phyloP scores from a whole-genome alignment of 2,113 vertebrate species.

The Corythornis cristatus region DNA sequence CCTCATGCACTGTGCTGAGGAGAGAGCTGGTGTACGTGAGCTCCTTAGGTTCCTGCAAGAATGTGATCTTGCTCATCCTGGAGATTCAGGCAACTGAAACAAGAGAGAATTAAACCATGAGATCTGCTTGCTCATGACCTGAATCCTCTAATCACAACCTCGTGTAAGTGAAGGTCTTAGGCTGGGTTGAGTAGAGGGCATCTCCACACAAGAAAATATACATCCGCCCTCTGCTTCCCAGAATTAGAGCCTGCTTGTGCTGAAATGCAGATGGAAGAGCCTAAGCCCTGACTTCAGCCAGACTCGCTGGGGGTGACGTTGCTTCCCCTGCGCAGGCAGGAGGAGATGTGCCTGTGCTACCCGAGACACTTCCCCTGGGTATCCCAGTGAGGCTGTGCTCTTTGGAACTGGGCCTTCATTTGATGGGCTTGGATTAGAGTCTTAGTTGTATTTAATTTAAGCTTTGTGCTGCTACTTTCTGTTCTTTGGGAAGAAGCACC shows the following conservation, averaged over 20 bases:
- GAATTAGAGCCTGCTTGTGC: background rate
- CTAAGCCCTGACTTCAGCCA: background rate
- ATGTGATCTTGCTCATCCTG: background rate
- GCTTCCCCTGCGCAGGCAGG: background rate
- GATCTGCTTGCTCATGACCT: conserved; percentile 53
- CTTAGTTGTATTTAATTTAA: background rate
- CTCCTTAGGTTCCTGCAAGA: background rate
- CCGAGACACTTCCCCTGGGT: background rate
- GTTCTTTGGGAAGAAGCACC: background rate
- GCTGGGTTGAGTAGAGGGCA: conserved; percentile 34
- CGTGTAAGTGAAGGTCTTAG: background rate
- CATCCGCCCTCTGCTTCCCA: rapidly evolving
- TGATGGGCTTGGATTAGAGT: background rate
- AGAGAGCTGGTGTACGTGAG: rapidly evolving
- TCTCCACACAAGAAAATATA: background rate
- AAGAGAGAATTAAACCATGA: background rate
- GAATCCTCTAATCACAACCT: conserved; percentile 53
- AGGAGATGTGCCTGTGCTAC: background rate
- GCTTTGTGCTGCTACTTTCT: background rate
- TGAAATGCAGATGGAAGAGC: background rate
- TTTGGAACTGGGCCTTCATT: background rate
- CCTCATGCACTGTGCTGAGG: background rate
- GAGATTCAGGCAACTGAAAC: background rate
- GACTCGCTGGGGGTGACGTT: background rate
- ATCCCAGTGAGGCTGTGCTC: background rate